phyloP scores from a whole-genome alignment of 2,113 vertebrate genomes.

The Siniperca knerii region DNA sequence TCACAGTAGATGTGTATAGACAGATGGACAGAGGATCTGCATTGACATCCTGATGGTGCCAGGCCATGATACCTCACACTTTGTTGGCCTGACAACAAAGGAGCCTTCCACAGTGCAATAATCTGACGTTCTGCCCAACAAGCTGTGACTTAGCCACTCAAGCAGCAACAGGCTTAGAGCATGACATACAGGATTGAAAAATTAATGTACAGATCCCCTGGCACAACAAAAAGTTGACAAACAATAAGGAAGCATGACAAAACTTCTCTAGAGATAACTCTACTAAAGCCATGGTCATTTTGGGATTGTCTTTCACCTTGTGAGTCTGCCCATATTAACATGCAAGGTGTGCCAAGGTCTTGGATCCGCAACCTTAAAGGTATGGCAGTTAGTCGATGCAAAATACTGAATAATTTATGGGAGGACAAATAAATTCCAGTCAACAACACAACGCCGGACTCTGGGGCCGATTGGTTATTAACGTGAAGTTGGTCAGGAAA shows the following conservation, averaged over 20 bases:
- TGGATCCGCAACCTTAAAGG: slow-evolving; percentile 81
- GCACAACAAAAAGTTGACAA: slow-evolving; percentile 8
- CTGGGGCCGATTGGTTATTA: slow-evolving; percentile 81
- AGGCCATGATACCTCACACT: slow-evolving; percentile 71
- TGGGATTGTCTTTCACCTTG: slow-evolving; percentile 66
- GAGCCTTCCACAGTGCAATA: slow-evolving; percentile 63
- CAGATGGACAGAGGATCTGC: slow-evolving; percentile 82
- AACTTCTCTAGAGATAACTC: slow-evolving; percentile 41
- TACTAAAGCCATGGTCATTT: slow-evolving; percentile 55
- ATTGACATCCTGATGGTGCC: slow-evolving; percentile 69
- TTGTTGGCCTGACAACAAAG: slow-evolving; percentile 79
- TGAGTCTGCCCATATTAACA: slow-evolving; percentile 75
- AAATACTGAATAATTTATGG: slow-evolving; percentile 88
- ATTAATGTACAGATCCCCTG: background rate
- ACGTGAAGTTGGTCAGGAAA: slow-evolving; percentile 79
- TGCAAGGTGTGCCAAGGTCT: slow-evolving; percentile 82
- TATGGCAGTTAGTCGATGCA: slow-evolving; percentile 87
- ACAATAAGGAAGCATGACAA: slow-evolving; percentile 14
- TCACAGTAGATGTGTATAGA: slow-evolving; percentile 69
- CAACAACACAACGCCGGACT: slow-evolving; percentile 79
- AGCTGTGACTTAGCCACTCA: slow-evolving; percentile 68
- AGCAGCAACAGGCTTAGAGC: slow-evolving; percentile 39
- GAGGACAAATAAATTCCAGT: slow-evolving; percentile 84
- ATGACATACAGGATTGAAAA: slow-evolving; percentile 4
- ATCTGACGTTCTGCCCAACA: slow-evolving; percentile 73